Evolutionary conservation across 2,888 invertebrate species (phyloP), one percentile per base, ranked within the genome.

Genomic region (Parelbella ahira): DNA sequence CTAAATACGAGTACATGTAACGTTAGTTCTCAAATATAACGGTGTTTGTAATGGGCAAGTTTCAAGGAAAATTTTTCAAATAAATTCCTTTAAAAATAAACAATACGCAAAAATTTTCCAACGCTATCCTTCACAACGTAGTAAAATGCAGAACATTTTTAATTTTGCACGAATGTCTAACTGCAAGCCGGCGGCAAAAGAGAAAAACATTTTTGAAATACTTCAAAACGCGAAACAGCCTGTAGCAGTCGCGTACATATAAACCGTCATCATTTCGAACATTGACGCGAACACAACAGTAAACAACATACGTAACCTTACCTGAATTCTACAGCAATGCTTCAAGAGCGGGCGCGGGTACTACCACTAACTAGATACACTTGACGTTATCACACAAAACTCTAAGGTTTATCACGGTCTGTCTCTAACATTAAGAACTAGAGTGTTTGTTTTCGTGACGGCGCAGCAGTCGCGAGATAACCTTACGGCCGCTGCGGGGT

Each of bases 401-500:
- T 23, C 43, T 33, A 44, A 43, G 49, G 49, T 53, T 54, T 51
- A 51, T 47, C 56, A 47, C 53, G 46, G 37, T 30, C 44, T 48
- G 50, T 49, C 38, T 47, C 34, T 44, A 39, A 27, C 25, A 39
- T 43, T 37, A 34, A 44, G 37, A 49, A 51, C 54, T 60, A 47
- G 53, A 71, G 56, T 67, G 68, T 68, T 79, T 81, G 81, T 83
- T 84, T 70, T 76, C 73, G 57, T 76, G 53, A 51, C 53, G 57
- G 49, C 49, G 52, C 51, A 46, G 48, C 53, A 51, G 55, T 63
- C 68, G 63, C 83, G 70, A 67, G 74, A 59, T 55, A 53, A 55
- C 75, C 75, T 73, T 71, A 48, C 67, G 63, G 63, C 66, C 48
- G 70, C 75, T 75, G 68, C 60, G 77, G 86, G 83, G 82, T 84